Percentiles rank a stretch among this genome's conserved stretches.
Evolutionary conservation across 2,113 vertebrate species (phyloP).

Genomic region (Bufo gargarizans): DNA sequence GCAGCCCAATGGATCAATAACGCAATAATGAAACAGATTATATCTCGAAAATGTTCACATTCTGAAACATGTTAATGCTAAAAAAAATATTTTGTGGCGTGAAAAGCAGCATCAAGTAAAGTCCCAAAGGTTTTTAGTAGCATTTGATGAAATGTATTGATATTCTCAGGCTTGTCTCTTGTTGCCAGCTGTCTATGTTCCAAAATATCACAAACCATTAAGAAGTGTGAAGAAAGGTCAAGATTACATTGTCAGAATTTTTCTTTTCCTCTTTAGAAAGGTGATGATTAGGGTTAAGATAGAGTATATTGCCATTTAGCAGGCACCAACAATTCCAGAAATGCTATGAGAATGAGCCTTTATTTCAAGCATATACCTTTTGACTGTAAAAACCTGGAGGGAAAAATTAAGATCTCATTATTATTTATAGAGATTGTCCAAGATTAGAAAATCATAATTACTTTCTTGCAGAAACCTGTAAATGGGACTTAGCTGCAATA

Average conservation of each 20-base stretch:
- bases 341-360: neutral
- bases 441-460: neutral
- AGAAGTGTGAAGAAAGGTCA: constrained; percentile 55
- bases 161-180: constrained; percentile 32
- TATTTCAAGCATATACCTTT: constrained; percentile 21
- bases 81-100: constrained; percentile 9
- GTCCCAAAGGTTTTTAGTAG: constrained; percentile 35
- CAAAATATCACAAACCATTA: constrained; percentile 55
- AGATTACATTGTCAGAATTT: constrained; percentile 51
- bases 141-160: constrained; percentile 54
- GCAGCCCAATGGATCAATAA: constrained; percentile 36
- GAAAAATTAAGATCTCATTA: neutral
- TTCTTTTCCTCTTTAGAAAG: constrained; percentile 38
- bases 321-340: neutral
- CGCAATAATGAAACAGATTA: constrained; percentile 41
- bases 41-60: constrained; percentile 40
- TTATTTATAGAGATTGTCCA: neutral
- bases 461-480: neutral
- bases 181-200: constrained; percentile 48
- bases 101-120: constrained; percentile 15
- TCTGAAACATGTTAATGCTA: constrained; percentile 32
- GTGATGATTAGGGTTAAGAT: constrained; percentile 52
- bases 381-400: neutral
- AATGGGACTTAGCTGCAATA: too few relatives aligned
- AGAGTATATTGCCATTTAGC: constrained; percentile 47